Base-by-base conservation (phyloP, 1,140 invertebrate genomes). In the Eumeta japonica region DNA sequence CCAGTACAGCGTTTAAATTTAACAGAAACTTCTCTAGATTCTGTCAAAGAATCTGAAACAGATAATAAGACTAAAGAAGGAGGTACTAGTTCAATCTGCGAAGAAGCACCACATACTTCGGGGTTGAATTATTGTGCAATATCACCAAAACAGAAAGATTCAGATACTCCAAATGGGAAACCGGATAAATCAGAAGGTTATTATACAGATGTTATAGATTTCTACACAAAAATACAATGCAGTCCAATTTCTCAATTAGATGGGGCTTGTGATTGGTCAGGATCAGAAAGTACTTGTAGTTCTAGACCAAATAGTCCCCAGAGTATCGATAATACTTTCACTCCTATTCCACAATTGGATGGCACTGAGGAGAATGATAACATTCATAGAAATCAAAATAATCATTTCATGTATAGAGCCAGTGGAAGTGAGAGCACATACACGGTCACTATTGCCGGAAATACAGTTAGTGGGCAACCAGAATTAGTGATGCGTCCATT, bases 271-370 rank as follows among this genome's bases (percentile, higher is more conserved):
- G 79, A 84, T 64, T 74, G 75, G 37, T 78, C 76, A 11, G 79
- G 64, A 9, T 72, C 68, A 11, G 62, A 63, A 45, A 75, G 74
- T 48, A 65, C 55, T 32, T 74, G 67, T 17, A 74, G 66, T 37
- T 76, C 74, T 10, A 55, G 73, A 15, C 63, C 64, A 10, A 48
- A 48, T 15, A 73, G 70, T 43, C 71, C 67, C 7, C 44, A 44
- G 10, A 53, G 43, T 12, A 40, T 45, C 7, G 41, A 68, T 17
- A 54, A 56, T 33, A 58, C 71, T 34, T 75, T 72, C 41, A 51
- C 66, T 19, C 78, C 59, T 35, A 84, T 87, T 39, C 79, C 83
- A 33, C 87, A 90, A 65, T 63, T 89, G 14, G 88, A 90, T 67
- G 88, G 88, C 11, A 82, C 85, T 3, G 84, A 83, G 50, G 87